phyloP scores from a whole-genome alignment of 2,113 vertebrate genomes.

The Rattus rattus region DNA sequence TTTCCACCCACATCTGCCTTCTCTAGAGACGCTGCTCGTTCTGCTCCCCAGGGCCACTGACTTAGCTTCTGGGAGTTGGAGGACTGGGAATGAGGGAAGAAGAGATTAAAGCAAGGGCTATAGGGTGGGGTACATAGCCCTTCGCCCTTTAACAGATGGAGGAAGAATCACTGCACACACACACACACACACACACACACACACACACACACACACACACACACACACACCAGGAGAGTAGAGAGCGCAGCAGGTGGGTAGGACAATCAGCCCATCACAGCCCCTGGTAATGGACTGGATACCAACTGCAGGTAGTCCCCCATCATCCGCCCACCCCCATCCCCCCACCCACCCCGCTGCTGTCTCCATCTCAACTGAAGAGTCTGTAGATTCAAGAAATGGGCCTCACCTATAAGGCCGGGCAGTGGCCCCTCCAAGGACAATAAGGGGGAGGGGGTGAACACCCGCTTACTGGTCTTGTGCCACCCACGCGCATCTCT shows the following conservation, averaged over 20 bases:
- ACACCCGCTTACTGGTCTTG: neutral
- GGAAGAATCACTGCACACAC: neutral
- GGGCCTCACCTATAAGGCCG: neutral
- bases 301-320: neutral
- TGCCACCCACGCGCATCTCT: neutral
- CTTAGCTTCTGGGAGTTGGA: neutral
- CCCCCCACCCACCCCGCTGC: neutral
- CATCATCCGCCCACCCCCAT: too few relatives aligned
- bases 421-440: neutral
- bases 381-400: neutral
- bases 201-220: neutral
- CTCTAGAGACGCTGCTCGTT: neutral
- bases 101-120: neutral
- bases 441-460: neutral
- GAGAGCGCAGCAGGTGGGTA: neutral
- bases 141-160: neutral
- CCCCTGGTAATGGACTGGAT: neutral
- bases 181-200: neutral
- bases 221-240: neutral
- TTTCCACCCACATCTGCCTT: neutral
- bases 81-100: neutral
- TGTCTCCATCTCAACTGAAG: neutral
- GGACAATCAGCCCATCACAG: neutral
- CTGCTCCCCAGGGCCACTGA: neutral
- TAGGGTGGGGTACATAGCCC: neutral